Evolutionary conservation across 1,140 invertebrate genomes (phyloP).

Genomic region (Hypsibius dujardini): DNA sequence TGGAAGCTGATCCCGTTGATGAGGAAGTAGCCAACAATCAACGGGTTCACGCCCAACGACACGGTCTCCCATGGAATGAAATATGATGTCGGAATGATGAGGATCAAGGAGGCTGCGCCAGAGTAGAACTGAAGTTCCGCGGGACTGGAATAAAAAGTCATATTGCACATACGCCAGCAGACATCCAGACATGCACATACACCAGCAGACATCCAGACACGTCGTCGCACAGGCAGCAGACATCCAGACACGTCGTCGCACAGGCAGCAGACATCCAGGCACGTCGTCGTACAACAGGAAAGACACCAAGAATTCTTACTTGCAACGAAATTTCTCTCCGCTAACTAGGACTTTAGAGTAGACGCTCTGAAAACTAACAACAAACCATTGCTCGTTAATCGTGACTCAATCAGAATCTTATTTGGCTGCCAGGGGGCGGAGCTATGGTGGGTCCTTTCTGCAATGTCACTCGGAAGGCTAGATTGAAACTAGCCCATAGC

Average conservation of each 20-base stretch:
- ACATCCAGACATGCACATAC: too few species aligned
- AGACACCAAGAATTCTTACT: constrained; percentile 38
- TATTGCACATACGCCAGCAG: constrained; percentile 15
- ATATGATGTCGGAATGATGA: constrained; percentile 55
- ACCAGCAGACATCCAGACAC: too few species aligned
- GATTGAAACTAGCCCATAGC: too few species aligned
- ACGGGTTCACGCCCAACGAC: not conserved
- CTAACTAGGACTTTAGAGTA: constrained; percentile 65
- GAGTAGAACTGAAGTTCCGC: constrained; percentile 70
- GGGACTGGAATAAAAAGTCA: constrained; percentile 40
- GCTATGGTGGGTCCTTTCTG: too few species aligned
- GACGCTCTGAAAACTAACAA: constrained; percentile 55
- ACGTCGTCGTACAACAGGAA: too few species aligned
- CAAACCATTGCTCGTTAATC: constrained; percentile 23
- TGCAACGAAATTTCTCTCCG: constrained; percentile 56
- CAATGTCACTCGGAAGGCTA: too few species aligned
- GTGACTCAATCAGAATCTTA: too few species aligned
- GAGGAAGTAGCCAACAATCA: constrained; percentile 36
- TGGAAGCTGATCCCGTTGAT: constrained; percentile 66
- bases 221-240: too few species aligned
- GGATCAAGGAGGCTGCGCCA: constrained; percentile 54
- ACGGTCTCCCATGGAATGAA: constrained; percentile 34
- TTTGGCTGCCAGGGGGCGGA: too few species aligned
- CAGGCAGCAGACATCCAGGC: constrained; percentile 25
- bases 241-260: too few species aligned